phyloP scores from a whole-genome alignment of 2,888 invertebrate species.

The Thelaira solivaga region DNA sequence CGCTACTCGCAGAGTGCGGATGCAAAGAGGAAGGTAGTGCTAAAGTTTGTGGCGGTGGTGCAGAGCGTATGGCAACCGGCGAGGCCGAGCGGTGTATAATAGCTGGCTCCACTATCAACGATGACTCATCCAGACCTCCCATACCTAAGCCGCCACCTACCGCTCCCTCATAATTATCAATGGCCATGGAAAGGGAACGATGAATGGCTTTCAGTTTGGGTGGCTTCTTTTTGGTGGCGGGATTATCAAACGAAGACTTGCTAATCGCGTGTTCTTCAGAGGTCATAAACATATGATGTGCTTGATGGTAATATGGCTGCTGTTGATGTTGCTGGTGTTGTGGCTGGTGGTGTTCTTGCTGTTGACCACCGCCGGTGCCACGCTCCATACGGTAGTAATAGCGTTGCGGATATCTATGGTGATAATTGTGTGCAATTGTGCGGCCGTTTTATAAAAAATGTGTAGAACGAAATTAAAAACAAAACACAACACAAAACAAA shows the following conservation, averaged over 20 bases:
- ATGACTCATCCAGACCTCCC: constrained; percentile 67
- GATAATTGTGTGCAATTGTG: constrained; percentile 76
- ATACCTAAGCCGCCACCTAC: constrained; percentile 60
- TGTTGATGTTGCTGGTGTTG: constrained; percentile 49
- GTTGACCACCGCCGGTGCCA: constrained; percentile 75
- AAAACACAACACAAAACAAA: constrained; percentile 27
- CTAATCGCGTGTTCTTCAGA: constrained; percentile 65
- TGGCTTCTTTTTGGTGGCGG: constrained; percentile 76
- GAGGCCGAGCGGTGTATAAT: constrained; percentile 74
- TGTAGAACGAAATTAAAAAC: constrained; percentile 46
- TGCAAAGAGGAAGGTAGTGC: constrained; percentile 68
- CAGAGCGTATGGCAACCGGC: constrained; percentile 73
- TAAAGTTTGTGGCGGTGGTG: constrained; percentile 75
- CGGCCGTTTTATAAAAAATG: constrained; percentile 65
- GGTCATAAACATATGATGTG: constrained; percentile 68
- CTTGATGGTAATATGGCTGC: constrained; percentile 63
- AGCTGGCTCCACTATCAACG: constrained; percentile 74
- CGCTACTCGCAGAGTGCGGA: constrained; percentile 63
- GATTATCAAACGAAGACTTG: constrained; percentile 75
- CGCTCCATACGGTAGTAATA: constrained; percentile 77
- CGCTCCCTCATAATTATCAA: constrained; percentile 73
- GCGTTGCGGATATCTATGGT: constrained; percentile 76
- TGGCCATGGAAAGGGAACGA: constrained; percentile 77
- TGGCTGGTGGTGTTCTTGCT: constrained; percentile 65
- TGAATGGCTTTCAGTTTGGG: constrained; percentile 77